Evolutionary conservation across 2,888 invertebrate species (phyloP).

Genomic region (Sclerodermus sp.): DNA sequence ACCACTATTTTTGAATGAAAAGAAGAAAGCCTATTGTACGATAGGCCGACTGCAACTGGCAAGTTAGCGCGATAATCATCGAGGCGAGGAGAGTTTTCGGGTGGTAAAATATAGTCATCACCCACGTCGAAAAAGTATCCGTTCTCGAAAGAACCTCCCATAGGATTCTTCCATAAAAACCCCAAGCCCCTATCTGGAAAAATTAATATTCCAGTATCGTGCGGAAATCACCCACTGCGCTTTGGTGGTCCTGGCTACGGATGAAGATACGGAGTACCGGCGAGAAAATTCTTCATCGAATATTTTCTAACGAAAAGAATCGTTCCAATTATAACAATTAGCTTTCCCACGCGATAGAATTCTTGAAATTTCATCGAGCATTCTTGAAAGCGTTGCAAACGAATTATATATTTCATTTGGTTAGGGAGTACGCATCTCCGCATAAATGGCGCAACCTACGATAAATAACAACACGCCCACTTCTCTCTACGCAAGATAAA

Average conservation of each 20-base stretch:
- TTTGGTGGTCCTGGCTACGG: constrained; percentile 13
- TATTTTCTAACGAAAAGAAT: too few species aligned
- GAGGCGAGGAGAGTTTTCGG: constrained; percentile 29
- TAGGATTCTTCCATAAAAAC: too few species aligned
- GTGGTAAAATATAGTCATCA: constrained; percentile 45
- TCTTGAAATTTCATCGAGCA: too few species aligned
- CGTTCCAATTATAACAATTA: too few species aligned
- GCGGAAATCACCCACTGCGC: constrained; percentile 35
- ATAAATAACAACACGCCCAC: too few species aligned
- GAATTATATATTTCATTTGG: too few species aligned
- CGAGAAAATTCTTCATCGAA: background rate
- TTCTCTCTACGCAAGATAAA: too few species aligned
- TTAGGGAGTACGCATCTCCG: too few species aligned
- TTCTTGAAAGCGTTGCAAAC: too few species aligned
- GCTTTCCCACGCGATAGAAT: too few species aligned
- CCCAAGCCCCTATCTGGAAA: constrained; percentile 17
- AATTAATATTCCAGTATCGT: constrained; percentile 43
- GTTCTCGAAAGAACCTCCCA: constrained; percentile 20
- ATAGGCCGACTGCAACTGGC: constrained; percentile 37
- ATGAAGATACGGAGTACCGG: constrained; percentile 4
- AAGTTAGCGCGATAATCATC: constrained; percentile 44
- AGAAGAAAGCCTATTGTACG: background rate
- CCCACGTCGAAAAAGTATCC: constrained; percentile 43
- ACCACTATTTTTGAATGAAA: too few species aligned
- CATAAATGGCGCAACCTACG: too few species aligned